Evolutionary conservation across 2,113 vertebrate species (phyloP).

Genomic region (Anguilla rostrata): DNA sequence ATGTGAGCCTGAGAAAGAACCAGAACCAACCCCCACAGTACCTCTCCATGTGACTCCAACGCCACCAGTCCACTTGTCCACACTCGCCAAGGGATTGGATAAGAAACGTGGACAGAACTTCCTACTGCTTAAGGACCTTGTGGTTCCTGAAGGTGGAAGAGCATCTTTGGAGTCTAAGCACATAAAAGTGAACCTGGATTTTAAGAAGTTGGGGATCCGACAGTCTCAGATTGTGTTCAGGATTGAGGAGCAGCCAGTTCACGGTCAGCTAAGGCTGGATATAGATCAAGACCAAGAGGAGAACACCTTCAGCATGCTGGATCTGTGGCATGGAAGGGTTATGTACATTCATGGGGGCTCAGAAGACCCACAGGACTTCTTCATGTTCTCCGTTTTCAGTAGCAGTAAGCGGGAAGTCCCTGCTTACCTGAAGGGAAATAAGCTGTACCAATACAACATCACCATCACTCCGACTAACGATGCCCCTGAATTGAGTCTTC

Average conservation of each 20-base stretch:
- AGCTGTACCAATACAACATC: slow-evolving; percentile 73
- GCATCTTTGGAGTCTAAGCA: slow-evolving; percentile 79
- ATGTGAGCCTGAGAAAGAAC: slow-evolving; percentile 71
- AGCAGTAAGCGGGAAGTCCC: slow-evolving; percentile 72
- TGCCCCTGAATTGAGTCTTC: slow-evolving; percentile 78
- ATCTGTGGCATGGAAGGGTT: slow-evolving; percentile 77
- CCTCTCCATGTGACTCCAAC: slow-evolving; percentile 48
- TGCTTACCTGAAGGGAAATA: slow-evolving; percentile 66
- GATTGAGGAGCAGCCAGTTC: slow-evolving; percentile 71
- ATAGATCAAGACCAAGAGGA: slow-evolving; percentile 65
- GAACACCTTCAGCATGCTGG: slow-evolving; percentile 79
- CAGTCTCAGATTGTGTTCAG: slow-evolving; percentile 82
- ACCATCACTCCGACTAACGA: slow-evolving; percentile 81
- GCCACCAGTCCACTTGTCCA: slow-evolving; percentile 49
- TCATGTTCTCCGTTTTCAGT: slow-evolving; percentile 78
- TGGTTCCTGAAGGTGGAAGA: slow-evolving; percentile 78
- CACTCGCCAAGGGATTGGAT: slow-evolving; percentile 53
- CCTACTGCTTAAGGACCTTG: slow-evolving; percentile 75
- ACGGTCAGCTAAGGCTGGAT: slow-evolving; percentile 76
- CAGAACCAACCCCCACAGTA: slow-evolving; percentile 43
- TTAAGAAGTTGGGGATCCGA: slow-evolving; percentile 74
- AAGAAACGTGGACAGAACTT: slow-evolving; percentile 62
- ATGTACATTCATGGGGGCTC: slow-evolving; percentile 86
- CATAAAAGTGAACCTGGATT: slow-evolving; percentile 78
- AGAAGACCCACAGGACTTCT: slow-evolving; percentile 76